Evolutionary conservation across 1,140 invertebrate species (phyloP).

Genomic region (Cotesia chilonis): DNA sequence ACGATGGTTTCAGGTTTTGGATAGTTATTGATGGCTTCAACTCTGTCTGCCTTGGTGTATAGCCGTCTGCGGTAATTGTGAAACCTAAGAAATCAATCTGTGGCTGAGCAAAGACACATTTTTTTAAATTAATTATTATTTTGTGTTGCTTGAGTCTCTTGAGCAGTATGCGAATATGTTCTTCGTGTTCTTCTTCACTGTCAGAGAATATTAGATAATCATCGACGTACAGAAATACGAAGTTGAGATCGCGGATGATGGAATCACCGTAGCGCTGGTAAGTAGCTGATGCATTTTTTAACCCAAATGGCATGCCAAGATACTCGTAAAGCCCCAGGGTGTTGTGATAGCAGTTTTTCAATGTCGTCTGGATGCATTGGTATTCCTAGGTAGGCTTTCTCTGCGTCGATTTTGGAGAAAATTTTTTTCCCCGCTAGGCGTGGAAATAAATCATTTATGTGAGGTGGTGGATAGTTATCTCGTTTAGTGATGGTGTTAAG

Average conservation of each 20-base stretch:
- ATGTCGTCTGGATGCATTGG: constrained; percentile 46
- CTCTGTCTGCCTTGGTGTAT: constrained; percentile 42
- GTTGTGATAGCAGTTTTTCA: constrained; percentile 54
- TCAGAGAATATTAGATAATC: constrained; percentile 34
- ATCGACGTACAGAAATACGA: constrained; percentile 32
- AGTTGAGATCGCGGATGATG: constrained; percentile 29
- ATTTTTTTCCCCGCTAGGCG: too few species aligned
- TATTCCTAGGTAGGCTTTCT: constrained; percentile 48
- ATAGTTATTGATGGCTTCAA: constrained; percentile 46
- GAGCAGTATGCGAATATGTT: constrained; percentile 27
- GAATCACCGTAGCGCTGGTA: constrained; percentile 42
- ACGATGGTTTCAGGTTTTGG: constrained; percentile 45
- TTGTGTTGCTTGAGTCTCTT: background rate
- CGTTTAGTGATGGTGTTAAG: constrained; percentile 55
- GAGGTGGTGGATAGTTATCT: constrained; percentile 47
- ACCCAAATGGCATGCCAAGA: constrained; percentile 54
- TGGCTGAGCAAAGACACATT: background rate
- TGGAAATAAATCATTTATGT: too few species aligned
- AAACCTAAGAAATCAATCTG: constrained; percentile 2
- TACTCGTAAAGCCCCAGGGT: constrained; percentile 43
- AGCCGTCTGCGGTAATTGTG: constrained; percentile 47
- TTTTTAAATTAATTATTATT: constrained; percentile 2
- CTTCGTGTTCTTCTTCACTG: constrained; percentile 26
- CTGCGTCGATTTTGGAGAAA: too few species aligned
- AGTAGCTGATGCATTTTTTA: constrained; percentile 37